Evolutionary conservation across 2,797 vertebrate species (phyloP).

Genomic region (Triplophysa yarkandensis): DNA sequence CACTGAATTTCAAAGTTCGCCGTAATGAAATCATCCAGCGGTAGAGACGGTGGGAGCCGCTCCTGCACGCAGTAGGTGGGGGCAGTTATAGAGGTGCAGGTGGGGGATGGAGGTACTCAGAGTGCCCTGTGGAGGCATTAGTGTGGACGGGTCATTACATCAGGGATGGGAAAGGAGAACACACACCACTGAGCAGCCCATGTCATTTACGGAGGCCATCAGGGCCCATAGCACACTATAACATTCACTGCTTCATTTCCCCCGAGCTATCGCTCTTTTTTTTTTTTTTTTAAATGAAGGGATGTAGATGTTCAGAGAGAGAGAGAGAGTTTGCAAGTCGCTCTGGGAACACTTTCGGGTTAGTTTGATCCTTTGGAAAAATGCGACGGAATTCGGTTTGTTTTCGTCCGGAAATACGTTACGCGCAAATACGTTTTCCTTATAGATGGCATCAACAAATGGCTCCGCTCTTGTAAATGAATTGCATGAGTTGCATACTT

Average conservation of each 20-base stretch:
- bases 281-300: conserved; percentile 48
- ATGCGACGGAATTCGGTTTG: conserved; percentile 19
- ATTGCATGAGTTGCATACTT: background rate
- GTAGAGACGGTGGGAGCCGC: conserved; percentile 36
- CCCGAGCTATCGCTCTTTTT: conserved; percentile 54
- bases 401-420: conserved; percentile 22
- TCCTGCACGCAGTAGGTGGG: conserved; percentile 39
- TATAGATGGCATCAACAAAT: conserved; percentile 19
- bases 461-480: background rate
- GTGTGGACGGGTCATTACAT: conserved; percentile 64
- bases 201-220: conserved; percentile 63
- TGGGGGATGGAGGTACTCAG: conserved; percentile 57
- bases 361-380: conserved; percentile 26
- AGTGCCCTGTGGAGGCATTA: conserved; percentile 62
- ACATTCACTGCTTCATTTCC: conserved; percentile 62
- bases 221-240: conserved; percentile 61
- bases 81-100: conserved; percentile 49
- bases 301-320: conserved; percentile 50
- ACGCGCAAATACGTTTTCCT: conserved; percentile 7
- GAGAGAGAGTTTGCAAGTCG: conserved; percentile 50
- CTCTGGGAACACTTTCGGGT: conserved; percentile 47
- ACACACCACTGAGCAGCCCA: conserved; percentile 61
- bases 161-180: conserved; percentile 61
- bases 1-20: conserved; percentile 39
- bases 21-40: conserved; percentile 53